Evolutionary conservation across 2,888 invertebrate species (phyloP).

Genomic region (Hetaerina titia): DNA sequence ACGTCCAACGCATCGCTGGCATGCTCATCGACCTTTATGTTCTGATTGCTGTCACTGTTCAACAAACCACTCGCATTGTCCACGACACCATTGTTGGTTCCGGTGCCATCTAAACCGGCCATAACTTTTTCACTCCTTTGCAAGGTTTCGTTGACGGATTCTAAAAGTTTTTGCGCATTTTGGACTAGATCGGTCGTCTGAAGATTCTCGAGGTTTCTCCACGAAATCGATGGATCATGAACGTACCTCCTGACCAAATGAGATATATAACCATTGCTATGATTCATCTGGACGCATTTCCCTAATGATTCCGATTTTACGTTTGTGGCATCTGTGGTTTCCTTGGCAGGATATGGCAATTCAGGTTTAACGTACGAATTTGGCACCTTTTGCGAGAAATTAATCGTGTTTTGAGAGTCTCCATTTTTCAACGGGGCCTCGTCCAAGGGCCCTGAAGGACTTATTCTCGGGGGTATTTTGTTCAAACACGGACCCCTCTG

Average conservation of each 20-base stretch:
- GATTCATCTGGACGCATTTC: constrained; percentile 18
- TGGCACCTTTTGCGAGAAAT: constrained; percentile 38
- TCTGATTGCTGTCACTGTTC: constrained; percentile 59
- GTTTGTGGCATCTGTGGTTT: constrained; percentile 9
- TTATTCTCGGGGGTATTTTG: constrained; percentile 55
- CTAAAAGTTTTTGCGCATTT: constrained; percentile 77
- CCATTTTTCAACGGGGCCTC: constrained; percentile 16
- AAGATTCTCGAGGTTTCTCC: constrained; percentile 69
- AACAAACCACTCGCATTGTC: constrained; percentile 55
- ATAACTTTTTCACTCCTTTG: constrained; percentile 75
- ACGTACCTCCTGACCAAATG: constrained; percentile 63
- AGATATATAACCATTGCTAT: constrained; percentile 59
- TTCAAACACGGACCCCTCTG: constrained; percentile 54
- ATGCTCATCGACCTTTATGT: constrained; percentile 14
- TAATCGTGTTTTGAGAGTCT: constrained; percentile 3
- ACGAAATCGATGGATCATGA: constrained; percentile 63
- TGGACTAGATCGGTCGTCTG: constrained; percentile 75
- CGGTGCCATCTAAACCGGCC: constrained; percentile 3
- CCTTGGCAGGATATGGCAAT: constrained; percentile 23
- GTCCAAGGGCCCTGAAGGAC: constrained; percentile 26
- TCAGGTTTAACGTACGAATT: constrained; percentile 50
- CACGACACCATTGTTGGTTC: not conserved
- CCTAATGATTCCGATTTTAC: constrained; percentile 24
- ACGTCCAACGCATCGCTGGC: not conserved
- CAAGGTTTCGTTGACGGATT: constrained; percentile 77